A percentile compares a stretch with the other conserved stretches of the same genome.
These are phyloP conservation scores for Geotrypetes seraphini DNA, from an alignment of 2,797 vertebrate species.

Conservation along the genomic window DNA sequence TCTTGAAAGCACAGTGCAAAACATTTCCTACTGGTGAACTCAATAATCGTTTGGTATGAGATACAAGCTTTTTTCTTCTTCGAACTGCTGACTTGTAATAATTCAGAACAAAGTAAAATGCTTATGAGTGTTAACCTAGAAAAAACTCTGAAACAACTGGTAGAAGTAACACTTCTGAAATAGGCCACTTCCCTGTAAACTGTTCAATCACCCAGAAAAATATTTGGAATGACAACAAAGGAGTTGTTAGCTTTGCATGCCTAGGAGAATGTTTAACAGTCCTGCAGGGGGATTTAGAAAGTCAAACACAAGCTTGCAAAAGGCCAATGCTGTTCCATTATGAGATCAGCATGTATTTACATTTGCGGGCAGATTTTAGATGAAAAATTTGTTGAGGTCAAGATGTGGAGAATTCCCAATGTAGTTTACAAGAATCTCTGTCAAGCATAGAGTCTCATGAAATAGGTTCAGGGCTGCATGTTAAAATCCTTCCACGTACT, in stretches of 20 bases:
- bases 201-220: background rate
- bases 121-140: background rate
- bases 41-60: too few relatives aligned
- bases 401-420: too few relatives aligned
- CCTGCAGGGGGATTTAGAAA: conserved; percentile 9
- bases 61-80: background rate
- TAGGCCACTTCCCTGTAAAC: background rate
- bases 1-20: too few relatives aligned
- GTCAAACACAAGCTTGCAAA: conserved; percentile 7
- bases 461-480: too few relatives aligned
- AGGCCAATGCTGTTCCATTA: conserved; percentile 8
- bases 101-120: conserved; percentile 9
- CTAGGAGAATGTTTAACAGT: background rate
- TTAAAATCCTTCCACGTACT: too few relatives aligned
- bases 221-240: background rate
- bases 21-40: too few relatives aligned
- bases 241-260: conserved; percentile 6
- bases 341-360: too few relatives aligned
- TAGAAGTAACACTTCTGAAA: background rate
- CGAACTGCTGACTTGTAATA: too few relatives aligned
- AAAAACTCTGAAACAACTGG: background rate
- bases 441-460: too few relatives aligned
- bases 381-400: too few relatives aligned
- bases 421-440: too few relatives aligned
- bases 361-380: too few relatives aligned